A percentile compares a stretch with the other conserved stretches of the same genome.
Evolutionary conservation across 2,113 vertebrate species (phyloP).

Genomic region (Apteryx mantelli): DNA sequence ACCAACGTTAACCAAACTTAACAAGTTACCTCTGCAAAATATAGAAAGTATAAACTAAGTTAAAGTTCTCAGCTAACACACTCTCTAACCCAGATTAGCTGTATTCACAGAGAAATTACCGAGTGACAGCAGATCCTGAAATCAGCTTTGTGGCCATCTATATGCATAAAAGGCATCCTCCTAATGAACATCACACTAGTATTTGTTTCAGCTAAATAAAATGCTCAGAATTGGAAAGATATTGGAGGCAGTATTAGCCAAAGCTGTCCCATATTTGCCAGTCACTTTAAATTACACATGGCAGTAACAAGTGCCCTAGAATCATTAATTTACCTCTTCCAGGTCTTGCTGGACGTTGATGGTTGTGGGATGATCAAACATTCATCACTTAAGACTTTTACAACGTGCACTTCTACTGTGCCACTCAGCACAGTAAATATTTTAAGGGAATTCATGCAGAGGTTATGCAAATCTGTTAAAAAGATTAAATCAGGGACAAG

Average conservation of each 20-base stretch:
- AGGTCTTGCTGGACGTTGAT: neutral
- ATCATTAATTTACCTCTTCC: neutral
- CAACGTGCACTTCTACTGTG: neutral
- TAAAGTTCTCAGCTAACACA: neutral
- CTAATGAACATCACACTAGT: neutral
- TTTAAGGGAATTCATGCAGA: neutral
- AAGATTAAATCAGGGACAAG: neutral
- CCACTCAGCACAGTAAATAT: neutral
- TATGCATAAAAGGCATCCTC: neutral
- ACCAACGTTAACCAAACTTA: neutral
- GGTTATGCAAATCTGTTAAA: neutral
- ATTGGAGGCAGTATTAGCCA: neutral
- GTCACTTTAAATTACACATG: accelerated
- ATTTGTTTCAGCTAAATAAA: neutral
- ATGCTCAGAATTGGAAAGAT: neutral
- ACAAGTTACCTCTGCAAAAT: neutral
- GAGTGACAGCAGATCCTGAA: neutral
- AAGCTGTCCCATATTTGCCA: neutral
- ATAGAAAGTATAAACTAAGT: neutral
- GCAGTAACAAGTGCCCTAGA: neutral
- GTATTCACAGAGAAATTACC: neutral
- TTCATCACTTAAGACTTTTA: neutral
- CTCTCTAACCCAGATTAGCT: neutral
- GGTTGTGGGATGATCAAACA: neutral
- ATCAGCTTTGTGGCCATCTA: neutral